These are phyloP conservation scores for Caenorhabditis parvicauda DNA, from an alignment of 2,888 invertebrate species.

Conservation along the genomic window DNA sequence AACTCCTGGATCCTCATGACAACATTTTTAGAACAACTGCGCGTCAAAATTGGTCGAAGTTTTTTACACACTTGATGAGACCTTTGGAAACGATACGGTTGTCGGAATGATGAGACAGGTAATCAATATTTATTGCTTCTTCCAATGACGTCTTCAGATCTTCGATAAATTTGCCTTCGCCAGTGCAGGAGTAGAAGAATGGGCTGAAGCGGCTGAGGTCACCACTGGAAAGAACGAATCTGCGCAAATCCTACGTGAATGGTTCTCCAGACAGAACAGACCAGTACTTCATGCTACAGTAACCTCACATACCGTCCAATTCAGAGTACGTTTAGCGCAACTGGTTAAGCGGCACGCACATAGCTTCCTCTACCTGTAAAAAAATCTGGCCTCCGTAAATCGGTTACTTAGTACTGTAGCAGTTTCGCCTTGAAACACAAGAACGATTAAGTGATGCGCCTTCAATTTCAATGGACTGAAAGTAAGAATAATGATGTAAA, in stretches of 20 bases:
- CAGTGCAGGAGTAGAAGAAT: slow-evolving; percentile 26
- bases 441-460: too few species aligned
- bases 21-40: slow-evolving; percentile 3
- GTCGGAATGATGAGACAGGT: slow-evolving; percentile 33
- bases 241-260: slow-evolving; percentile 20
- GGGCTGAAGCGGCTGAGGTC: slow-evolving; percentile 20
- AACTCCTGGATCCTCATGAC: neutral
- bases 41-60: slow-evolving; percentile 25
- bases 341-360: too few species aligned
- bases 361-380: too few species aligned
- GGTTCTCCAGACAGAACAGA: slow-evolving; percentile 16
- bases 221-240: slow-evolving; percentile 22
- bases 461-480: too few species aligned
- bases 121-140: neutral
- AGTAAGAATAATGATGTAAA: too few species aligned
- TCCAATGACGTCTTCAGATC: slow-evolving; percentile 13
- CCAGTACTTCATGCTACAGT: slow-evolving; percentile 31
- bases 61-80: slow-evolving; percentile 36
- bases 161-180: slow-evolving; percentile 32
- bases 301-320: slow-evolving; percentile 18
- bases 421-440: too few species aligned
- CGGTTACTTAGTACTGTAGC: too few species aligned
- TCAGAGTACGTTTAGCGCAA: slow-evolving; percentile 10
- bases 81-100: slow-evolving; percentile 30
- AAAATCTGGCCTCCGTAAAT: too few species aligned